Percentiles rank a stretch among this genome's conserved stretches.
Conservation (phyloP, 2,113 vertebrate genomes). For the Laterallus jamaicensis region DNA sequence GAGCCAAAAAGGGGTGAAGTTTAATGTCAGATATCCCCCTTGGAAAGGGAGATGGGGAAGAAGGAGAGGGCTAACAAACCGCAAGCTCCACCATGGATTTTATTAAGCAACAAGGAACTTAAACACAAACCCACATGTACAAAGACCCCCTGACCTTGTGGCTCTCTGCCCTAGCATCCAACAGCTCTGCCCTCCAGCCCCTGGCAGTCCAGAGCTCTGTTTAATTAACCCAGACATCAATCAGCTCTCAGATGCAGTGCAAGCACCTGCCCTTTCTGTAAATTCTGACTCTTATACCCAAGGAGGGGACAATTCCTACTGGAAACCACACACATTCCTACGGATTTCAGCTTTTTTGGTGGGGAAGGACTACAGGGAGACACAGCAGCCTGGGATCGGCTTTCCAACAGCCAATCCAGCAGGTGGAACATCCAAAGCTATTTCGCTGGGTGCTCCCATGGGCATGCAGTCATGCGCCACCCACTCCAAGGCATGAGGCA, state of each 20-base stretch:
- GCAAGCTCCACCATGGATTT: background rate
- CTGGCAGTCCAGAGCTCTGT: background rate
- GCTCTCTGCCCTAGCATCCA: background rate
- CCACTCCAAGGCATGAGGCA: background rate
- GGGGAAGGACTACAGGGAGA: background rate
- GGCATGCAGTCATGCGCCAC: background rate
- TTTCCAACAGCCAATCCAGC: background rate
- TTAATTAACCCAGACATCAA: constrained; percentile 21
- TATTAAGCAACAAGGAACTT: constrained; percentile 20
- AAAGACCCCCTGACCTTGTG: background rate
- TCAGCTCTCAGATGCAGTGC: background rate
- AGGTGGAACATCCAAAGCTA: background rate
- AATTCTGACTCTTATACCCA: background rate
- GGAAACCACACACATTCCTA: background rate
- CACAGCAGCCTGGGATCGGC: fast-evolving
- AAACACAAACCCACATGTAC: background rate
- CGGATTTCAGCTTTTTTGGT: background rate
- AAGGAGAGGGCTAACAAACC: background rate
- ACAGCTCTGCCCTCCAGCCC: background rate
- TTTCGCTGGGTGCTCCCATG: background rate
- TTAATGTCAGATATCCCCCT: background rate
- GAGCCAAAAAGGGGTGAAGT: background rate
- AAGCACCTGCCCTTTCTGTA: background rate
- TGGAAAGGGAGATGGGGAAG: background rate
- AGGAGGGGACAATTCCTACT: background rate